Base-by-base conservation (phyloP, 2,888 invertebrate species). In the Saturnia japonica region DNA sequence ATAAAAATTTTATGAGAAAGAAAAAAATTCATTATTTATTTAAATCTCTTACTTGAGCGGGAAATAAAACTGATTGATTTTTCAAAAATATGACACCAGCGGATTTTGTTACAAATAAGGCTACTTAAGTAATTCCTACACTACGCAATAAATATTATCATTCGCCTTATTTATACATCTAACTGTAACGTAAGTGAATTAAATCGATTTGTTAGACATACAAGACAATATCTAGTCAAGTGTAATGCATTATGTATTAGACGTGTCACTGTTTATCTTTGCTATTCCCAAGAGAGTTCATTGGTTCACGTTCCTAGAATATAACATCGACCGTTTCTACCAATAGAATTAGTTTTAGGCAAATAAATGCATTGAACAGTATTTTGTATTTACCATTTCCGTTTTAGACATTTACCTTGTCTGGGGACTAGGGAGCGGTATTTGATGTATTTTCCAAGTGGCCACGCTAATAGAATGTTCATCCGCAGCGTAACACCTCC, bases 381-480 rank as follows among this genome's bases (percentile, higher is more conserved):
- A 19, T 40, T 64, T 14, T 16, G 19, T 14, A 22, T 34, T 34
- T 19, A 57, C 57, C n/a, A 12, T 7, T 57, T 57, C 22, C 25
- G 25, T 57, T n/a, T 45, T 25, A 19, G 62, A 47, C 84, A 95
- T 94, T 95, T 94, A 97, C 97, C 97, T 96, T 78, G 97, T 96
- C 80, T 97, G 97, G 75, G 97, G 97, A 91, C 97, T 97, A 71
- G 97, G 97, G 78, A 97, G 93, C 69, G 97, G 97, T 80, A 97
- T 95, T 93, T 97, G 97, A 93, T 99, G 98, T 82, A 98, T 97
- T 92, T 98, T 98, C 99, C 99, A 99, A n/a, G 99, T 99, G 80
- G 99, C 99, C 64, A 97, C 93, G 78, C 98, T 98, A 91, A 97
- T 95, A 73, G 98, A 98, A 91, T 98, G 97, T 86, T 98, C 98